phyloP scores from a whole-genome alignment of 2,888 invertebrate species.

The Trisateles emortualis region DNA sequence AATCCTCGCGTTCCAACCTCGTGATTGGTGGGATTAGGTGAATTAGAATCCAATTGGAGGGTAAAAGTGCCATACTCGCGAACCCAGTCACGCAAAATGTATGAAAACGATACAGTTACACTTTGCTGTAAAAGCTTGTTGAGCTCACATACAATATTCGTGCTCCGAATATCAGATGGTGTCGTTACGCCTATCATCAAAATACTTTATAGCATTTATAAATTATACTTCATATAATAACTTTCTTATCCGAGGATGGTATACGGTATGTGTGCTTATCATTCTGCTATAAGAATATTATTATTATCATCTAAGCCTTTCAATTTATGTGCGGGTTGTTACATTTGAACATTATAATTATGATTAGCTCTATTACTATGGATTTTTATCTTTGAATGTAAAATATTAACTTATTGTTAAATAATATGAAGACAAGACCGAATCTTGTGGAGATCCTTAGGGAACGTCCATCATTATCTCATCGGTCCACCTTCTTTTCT shows the following conservation, averaged over 20 bases:
- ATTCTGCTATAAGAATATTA: slow-evolving; percentile 3
- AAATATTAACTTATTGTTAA: too few species aligned
- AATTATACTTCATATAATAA: slow-evolving; percentile 9
- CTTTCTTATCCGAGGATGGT: slow-evolving; percentile 6
- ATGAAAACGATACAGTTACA: slow-evolving; percentile 42
- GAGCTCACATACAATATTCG: slow-evolving; percentile 37
- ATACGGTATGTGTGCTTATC: neutral
- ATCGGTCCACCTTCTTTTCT: too few species aligned
- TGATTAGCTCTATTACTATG: neutral
- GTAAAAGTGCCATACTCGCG: slow-evolving; percentile 32
- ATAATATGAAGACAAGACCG: too few species aligned
- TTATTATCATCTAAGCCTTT: neutral
- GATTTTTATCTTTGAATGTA: too few species aligned
- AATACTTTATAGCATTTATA: slow-evolving; percentile 13
- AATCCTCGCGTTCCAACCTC: slow-evolving; percentile 30
- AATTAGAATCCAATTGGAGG: slow-evolving; percentile 43
- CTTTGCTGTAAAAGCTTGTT: slow-evolving; percentile 34
- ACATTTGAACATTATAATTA: neutral
- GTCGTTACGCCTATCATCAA: slow-evolving; percentile 17
- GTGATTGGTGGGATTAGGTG: slow-evolving; percentile 47
- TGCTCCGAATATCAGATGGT: slow-evolving; percentile 30
- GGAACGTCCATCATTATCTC: too few species aligned
- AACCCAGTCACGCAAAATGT: slow-evolving; percentile 39
- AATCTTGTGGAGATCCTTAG: too few species aligned
- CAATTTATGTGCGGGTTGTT: neutral